phyloP scores from a whole-genome alignment of 2,113 vertebrate genomes.

The Xenopus tropicalis region UCB_Xtro_10.0 CM004445.2:34701501-34702000 shows the following conservation, averaged over 20 bases:
- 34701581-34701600: background rate
- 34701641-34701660: conserved; percentile 4
- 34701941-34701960: no score
- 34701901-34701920: no score
- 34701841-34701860: no score
- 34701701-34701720: background rate
- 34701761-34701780: background rate
- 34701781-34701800: background rate
- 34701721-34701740: background rate
- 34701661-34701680: background rate
- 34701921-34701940: no score
- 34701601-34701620: background rate
- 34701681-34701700: background rate
- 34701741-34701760: background rate
- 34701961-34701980: no score
- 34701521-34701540: background rate
- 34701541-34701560: background rate
- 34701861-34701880: no score
- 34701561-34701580: background rate
- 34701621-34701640: background rate
- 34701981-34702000: no score
- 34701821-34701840: conserved; percentile 6
- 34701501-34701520: background rate
- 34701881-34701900: no score
- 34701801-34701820: conserved; percentile 11